Evolutionary conservation across 1,140 invertebrate species (phyloP).

Genomic region (Cydia splendana): DNA sequence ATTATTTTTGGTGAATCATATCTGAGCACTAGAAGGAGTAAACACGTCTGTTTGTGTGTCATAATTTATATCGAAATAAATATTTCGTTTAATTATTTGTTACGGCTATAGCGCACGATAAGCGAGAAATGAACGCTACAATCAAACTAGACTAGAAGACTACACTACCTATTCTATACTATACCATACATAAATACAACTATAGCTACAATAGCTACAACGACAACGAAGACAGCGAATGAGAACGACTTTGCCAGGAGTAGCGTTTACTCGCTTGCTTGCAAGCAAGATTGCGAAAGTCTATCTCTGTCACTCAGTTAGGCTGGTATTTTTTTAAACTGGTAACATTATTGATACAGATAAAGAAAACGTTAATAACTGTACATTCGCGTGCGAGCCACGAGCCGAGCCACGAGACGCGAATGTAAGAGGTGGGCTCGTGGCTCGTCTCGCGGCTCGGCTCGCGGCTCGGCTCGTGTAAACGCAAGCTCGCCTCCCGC

Average conservation of each 20-base stretch:
- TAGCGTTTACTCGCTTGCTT: neutral
- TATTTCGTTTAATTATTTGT: conserved; percentile 34
- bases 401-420: no score
- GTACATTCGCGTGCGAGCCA: no score
- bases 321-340: neutral
- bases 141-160: conserved; percentile 25
- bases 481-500: no score
- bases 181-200: conserved; percentile 17
- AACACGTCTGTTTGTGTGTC: conserved; percentile 47
- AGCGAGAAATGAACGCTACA: conserved; percentile 28
- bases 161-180: conserved; percentile 6
- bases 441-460: no score
- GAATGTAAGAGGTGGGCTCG: no score
- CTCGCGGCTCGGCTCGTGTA: no score
- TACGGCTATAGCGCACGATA: conserved; percentile 28
- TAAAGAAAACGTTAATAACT: neutral
- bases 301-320: neutral
- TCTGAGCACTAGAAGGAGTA: conserved; percentile 35
- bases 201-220: neutral
- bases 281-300: neutral
- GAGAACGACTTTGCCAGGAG: neutral
- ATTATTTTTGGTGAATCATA: conserved; percentile 36
- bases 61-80: conserved; percentile 48
- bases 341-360: neutral
- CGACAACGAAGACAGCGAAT: neutral